Conservation (phyloP, 1,140 invertebrate genomes). For the Drosophila subpulchrella region DNA sequence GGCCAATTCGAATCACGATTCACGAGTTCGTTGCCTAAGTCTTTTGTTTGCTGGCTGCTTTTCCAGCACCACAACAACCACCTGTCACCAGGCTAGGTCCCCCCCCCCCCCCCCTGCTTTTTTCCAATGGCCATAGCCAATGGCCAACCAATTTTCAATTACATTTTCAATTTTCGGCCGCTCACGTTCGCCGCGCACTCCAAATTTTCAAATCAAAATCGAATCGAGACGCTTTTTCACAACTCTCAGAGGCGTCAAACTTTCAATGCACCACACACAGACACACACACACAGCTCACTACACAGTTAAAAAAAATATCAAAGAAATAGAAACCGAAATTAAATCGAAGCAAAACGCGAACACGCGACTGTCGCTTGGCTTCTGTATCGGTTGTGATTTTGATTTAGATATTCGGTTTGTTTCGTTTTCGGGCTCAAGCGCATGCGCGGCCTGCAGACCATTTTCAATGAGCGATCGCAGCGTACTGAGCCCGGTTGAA, state of each 20-base stretch:
- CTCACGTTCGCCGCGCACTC: constrained; percentile 11
- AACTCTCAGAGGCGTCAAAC: constrained; percentile 36
- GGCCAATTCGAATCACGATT: constrained; percentile 23
- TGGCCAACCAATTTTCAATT: constrained; percentile 51
- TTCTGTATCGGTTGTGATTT: constrained; percentile 5
- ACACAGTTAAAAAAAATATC: constrained; percentile 23
- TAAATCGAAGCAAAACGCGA: constrained; percentile 41
- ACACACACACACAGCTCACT: constrained; percentile 14
- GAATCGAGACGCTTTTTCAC: constrained; percentile 42
- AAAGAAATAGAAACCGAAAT: constrained; percentile 39
- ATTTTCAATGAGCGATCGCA: constrained; percentile 80
- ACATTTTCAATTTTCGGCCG: constrained; percentile 63
- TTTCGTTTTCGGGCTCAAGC: constrained; percentile 5
- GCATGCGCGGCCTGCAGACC: constrained; percentile 71
- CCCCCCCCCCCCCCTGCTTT: no score
- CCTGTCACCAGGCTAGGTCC: constrained; percentile 5
- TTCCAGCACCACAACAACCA: background rate
- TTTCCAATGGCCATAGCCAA: background rate
- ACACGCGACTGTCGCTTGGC: constrained; percentile 32
- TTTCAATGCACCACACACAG: constrained; percentile 29
- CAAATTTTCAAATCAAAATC: constrained; percentile 26
- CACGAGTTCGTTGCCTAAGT: constrained; percentile 45
- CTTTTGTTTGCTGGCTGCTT: constrained; percentile 17
- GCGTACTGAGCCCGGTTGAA: constrained; percentile 59
- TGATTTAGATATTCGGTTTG: constrained; percentile 1